A percentile compares a stretch with the other conserved stretches of the same genome.
Conservation (phyloP, 2,113 vertebrate genomes). For the Ammodramus savannarum region DNA sequence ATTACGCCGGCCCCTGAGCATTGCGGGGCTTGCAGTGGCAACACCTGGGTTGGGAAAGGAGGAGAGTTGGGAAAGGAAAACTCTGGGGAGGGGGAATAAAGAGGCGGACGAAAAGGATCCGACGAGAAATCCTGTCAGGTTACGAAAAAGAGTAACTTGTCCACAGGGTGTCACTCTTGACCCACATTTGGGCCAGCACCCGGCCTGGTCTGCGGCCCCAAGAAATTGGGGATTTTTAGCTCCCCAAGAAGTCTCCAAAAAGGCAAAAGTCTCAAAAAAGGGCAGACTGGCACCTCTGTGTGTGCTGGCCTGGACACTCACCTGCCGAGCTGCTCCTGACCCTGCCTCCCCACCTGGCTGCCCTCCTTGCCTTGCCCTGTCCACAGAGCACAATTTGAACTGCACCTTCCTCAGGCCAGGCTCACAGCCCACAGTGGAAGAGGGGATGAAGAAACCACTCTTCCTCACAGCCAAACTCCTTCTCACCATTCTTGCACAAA, state of each 20-base stretch:
- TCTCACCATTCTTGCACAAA: not conserved
- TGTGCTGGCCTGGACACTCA: not conserved
- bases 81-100: not conserved
- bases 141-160: not conserved
- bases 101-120: not conserved
- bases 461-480: not conserved
- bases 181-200: slow-evolving; percentile 39
- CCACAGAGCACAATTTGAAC: not conserved
- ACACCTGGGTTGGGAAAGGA: not conserved
- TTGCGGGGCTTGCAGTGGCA: not conserved
- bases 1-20: not conserved
- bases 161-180: slow-evolving; percentile 82
- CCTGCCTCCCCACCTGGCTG: not conserved
- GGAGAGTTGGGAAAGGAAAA: not conserved
- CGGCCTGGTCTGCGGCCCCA: not conserved
- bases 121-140: not conserved
- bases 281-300: not conserved
- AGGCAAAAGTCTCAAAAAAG: not conserved
- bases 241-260: not conserved
- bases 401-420: rapidly evolving
- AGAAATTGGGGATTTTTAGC: not conserved
- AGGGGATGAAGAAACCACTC: not conserved
- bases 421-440: not conserved
- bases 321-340: not conserved
- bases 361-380: not conserved